phyloP scores from a whole-genome alignment of 2,888 invertebrate genomes.

The Dascillus cervinus region DNA sequence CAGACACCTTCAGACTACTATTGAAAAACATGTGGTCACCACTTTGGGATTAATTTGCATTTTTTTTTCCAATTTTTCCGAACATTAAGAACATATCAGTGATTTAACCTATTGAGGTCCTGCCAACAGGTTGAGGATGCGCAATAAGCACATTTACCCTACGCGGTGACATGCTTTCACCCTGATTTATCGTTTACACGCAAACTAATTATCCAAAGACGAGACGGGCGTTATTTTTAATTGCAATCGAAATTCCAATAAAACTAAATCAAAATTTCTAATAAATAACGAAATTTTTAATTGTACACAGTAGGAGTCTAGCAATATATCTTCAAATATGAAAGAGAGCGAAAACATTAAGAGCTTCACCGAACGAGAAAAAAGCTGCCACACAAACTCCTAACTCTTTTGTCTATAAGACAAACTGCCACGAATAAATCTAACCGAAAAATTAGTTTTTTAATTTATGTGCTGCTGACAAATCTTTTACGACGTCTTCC shows the following conservation, averaged over 20 bases:
- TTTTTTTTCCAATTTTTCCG: no score
- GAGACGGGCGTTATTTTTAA: no score
- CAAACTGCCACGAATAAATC: constrained; percentile 25
- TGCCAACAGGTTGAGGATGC: no score
- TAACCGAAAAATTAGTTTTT: constrained; percentile 22
- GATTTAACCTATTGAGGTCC: no score
- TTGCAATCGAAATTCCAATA: constrained; percentile 10
- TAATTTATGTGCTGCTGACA: constrained; percentile 24
- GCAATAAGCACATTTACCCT: no score
- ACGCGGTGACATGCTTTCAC: no score
- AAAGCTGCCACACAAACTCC: constrained; percentile 6
- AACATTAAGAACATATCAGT: no score
- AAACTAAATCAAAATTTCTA: constrained; percentile 22
- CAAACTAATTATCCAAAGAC: no score
- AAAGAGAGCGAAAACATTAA: constrained; percentile 13
- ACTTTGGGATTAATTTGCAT: no score
- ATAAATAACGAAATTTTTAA: constrained; percentile 26
- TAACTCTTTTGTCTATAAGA: constrained; percentile 20
- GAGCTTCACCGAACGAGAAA: constrained; percentile 18
- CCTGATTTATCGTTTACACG: no score
- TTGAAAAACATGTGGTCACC: no score
- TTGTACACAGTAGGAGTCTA: constrained; percentile 26
- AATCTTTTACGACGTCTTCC: constrained; percentile 10
- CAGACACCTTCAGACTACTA: no score
- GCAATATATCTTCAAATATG: constrained; percentile 20